Evolutionary conservation across 2,888 invertebrate species (phyloP), one percentile per base, ranked within the genome.

Genomic region (Macrosoma leucophasiata): DNA sequence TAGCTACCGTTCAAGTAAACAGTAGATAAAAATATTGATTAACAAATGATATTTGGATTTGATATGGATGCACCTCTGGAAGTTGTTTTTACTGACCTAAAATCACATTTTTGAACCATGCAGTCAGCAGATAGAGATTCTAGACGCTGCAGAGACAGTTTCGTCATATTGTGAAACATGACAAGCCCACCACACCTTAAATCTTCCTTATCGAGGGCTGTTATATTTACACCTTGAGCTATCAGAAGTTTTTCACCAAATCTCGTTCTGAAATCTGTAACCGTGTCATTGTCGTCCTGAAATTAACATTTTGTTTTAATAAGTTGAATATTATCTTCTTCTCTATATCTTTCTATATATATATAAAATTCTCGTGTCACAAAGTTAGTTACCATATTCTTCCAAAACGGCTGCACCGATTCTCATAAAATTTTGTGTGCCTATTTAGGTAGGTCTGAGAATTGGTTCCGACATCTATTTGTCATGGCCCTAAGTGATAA

Each of bases 71-170:
- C n/a, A 19, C 6, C 10, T 13, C n/a, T n/a, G n/a, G n/a, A n/a
- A n/a, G n/a, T n/a, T n/a, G n/a, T n/a, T n/a, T n/a, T n/a, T 26
- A 33, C 18, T 52, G 66, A 81, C 73, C 89, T 87, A 59, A 93
- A 93, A 41, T 88, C 87, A 64, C 92, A 93, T 61, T 89, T 90
- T 60, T 92, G 92, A 28, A 92, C 87, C 86, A 92, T 91, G 55
- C 92, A 93, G 52, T 89, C 89, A 3, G 88, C 87, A 1, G 91
- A 87, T 49, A 88, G 76, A 24, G 87, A 84, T 51, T 87, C 87
- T 2, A 91, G 63, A 18, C 85, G 71, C 46, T 82, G 79, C 46
- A 86, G 84, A 4, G 87, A 86, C 13, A 79, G 55, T 48, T 84
- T 84, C 2, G 89, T 89, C 69, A 89, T 86, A 52, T 92, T 91